Evolutionary conservation across 37 sponge, comb jelly and placozoan genomes (phyloP), one percentile per base, ranked within the genome.

Genomic region (Ianthella basta): DNA sequence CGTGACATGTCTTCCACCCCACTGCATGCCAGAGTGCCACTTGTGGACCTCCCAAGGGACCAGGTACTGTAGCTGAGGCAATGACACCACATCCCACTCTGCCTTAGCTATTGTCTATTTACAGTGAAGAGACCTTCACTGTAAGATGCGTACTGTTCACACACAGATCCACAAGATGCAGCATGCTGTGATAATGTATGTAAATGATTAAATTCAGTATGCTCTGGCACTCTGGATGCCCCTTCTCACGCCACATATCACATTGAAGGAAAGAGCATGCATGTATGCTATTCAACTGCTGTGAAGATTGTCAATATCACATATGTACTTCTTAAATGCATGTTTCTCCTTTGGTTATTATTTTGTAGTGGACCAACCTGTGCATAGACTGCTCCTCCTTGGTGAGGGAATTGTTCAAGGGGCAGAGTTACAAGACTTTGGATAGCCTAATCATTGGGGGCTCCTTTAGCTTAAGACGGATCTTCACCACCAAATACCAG

Each of bases 361-460:
- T 56, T 5, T 54, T 80, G 18, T 73, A 95, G 96, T 95, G 96
- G 96, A 14, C 80, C 21, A 93, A 90, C 56, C 68, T 93, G 73
- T 93, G 89, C 56, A 32, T 95, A 0, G 94, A 95, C 37, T 0
- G 92, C 25, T 60, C 19, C 8, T 92, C 96, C 25, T 74, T 90
- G 38, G 88, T 95, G 68, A 20, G 50, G 23, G 73, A 70, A 15
- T 64, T 90, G 10, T 95, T 92, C 59, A 79, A 63, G 64, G 91
- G 83, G 0, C 80, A 80, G 19, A 50, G 34, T 32, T 93, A 72
- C 81, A 79, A 84, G 56, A 82, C 89, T 15, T 73, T 95, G 20
- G 96, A 95, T 59, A 40, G 72, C n/a, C 12, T 95, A 4, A 50
- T 86, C 24, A 33, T 95, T 18, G 86, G 91, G 32, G 96, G 92